Evolutionary conservation across 2,888 invertebrate genomes (phyloP), one percentile per base, ranked within the genome.

Genomic region (Callimorpha dominula): DNA sequence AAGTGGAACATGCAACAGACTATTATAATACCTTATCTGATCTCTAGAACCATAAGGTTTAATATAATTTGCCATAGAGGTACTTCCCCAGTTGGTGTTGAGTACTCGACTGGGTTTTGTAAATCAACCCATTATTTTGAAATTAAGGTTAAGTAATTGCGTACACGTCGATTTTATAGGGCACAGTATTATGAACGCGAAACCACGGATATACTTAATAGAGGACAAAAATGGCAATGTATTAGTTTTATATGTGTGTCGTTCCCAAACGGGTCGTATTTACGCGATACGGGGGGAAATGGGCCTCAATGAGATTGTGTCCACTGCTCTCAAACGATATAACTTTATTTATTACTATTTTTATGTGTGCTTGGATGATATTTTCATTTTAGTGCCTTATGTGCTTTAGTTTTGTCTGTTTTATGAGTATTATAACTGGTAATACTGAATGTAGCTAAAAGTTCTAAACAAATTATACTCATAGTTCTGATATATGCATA

Each of bases 161-260:
- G 12, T 76, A 57, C 77, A 72, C 73, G 75, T 71, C 57, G 68
- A 69, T 78, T 78, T 68, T 78, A 78, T 74, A 80, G 46, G 60
- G 49, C 67, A 70, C 70, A 60, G 57, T 68, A 76, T 84, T 77
- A 83, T 77, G 78, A 81, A 81, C 78, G 82, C 70, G 80, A 73
- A 79, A 82, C 83, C 80, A 75, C 81, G 87, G 84, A 86, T 87
- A 85, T 86, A 78, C 84, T 87, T 90, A 89, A 85, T 85, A 89
- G 86, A 85, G 85, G 84, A 85, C 87, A 86, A 90, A 89, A 90
- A 91, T 89, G 87, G 84, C 79, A 85, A 90, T 91, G 91, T 90
- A 89, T 92, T 90, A 91, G 89, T 88, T 91, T 91, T 89, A 91
- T 91, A 88, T 83, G 86, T 86, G 78, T 84, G 76, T 82, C 83